Evolutionary conservation across 2,113 vertebrate genomes (phyloP).

Genomic region (Cynoglossus semilaevis): DNA sequence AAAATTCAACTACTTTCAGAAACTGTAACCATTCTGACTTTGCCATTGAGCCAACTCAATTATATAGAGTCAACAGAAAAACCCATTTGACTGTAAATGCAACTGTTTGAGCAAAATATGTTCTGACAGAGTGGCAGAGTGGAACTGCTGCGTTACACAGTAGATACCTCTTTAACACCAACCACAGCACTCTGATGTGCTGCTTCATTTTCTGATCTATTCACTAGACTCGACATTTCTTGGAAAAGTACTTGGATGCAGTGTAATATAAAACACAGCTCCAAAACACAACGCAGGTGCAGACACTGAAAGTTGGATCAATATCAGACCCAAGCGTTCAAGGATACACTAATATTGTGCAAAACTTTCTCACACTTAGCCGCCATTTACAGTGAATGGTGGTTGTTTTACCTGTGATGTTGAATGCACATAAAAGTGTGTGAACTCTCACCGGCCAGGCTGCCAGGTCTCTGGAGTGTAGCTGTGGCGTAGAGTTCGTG

Average conservation of each 20-base stretch:
- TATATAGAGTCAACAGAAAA: conserved; percentile 23
- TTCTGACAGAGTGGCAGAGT: neutral
- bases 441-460: conserved; percentile 85
- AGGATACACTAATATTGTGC: neutral
- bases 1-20: conserved; percentile 1
- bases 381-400: neutral
- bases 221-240: conserved; percentile 30
- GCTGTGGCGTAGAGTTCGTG: conserved; percentile 94
- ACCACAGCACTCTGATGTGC: neutral
- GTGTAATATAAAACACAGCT: conserved; percentile 2
- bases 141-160: neutral
- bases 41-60: conserved; percentile 42
- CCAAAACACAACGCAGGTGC: neutral
- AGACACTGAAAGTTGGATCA: neutral
- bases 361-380: neutral
- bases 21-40: conserved; percentile 18
- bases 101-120: conserved; percentile 16
- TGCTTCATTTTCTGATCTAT: conserved; percentile 5
- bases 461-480: conserved; percentile 93
- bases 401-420: conserved; percentile 9
- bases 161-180: neutral
- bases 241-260: conserved; percentile 1
- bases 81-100: conserved; percentile 23
- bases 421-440: neutral
- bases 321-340: conserved; percentile 10